Conservation (phyloP, 1,140 invertebrate genomes). For the Tetragnatha versicolor region DNA sequence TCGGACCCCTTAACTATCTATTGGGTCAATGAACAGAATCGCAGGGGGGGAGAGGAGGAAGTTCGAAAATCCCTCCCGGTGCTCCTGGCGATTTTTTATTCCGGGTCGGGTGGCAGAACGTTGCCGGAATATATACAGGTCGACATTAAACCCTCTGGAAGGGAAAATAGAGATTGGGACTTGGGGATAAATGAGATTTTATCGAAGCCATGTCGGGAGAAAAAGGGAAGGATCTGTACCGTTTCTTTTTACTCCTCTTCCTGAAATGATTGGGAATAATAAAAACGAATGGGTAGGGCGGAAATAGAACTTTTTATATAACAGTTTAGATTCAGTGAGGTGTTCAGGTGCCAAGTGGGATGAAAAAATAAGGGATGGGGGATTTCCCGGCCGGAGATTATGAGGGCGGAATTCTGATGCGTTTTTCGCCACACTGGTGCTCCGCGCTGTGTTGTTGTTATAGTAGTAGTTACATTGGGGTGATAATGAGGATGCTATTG, state of each 20-base stretch:
- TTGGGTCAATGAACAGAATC: slow-evolving; percentile 6
- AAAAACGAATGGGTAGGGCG: slow-evolving; percentile 44
- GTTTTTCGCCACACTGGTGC: not conserved
- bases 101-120: slow-evolving; percentile 20
- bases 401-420: slow-evolving; percentile 34
- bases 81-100: slow-evolving; percentile 16
- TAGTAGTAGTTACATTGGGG: too few relatives aligned
- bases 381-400: slow-evolving; percentile 20
- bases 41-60: not conserved
- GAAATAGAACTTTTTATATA: slow-evolving; percentile 53
- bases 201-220: slow-evolving; percentile 37
- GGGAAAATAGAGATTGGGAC: slow-evolving; percentile 37
- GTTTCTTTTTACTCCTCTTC: slow-evolving; percentile 19
- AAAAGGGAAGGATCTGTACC: slow-evolving; percentile 4
- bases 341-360: slow-evolving; percentile 42
- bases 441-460: too few relatives aligned
- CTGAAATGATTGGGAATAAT: slow-evolving; percentile 54
- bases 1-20: not conserved
- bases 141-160: slow-evolving; percentile 41
- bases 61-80: not conserved
- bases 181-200: slow-evolving; percentile 52
- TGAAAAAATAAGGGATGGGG: slow-evolving; percentile 29
- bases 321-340: slow-evolving; percentile 40
- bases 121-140: slow-evolving; percentile 47
- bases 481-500: too few relatives aligned